Conservation (phyloP, 2,113 vertebrate genomes). For the Uropsilus gracilis region DNA sequence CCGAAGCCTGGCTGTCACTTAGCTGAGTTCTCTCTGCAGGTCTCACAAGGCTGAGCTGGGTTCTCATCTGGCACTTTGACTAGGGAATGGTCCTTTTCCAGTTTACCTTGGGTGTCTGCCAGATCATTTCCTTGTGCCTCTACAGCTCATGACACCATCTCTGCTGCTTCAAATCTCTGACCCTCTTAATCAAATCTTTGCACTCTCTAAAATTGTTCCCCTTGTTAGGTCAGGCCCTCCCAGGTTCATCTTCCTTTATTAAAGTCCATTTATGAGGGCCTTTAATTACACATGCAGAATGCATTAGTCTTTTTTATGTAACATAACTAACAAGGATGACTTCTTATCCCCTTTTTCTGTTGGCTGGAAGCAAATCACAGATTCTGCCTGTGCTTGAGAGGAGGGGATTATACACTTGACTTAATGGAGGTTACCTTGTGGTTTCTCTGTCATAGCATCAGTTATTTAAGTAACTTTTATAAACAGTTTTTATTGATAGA, state of each 20-base stretch:
- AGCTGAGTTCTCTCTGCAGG: not conserved
- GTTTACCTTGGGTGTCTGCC: not conserved
- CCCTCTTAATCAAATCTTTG: not conserved
- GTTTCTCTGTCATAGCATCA: not conserved
- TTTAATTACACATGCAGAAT: not conserved
- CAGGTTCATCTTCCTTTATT: not conserved
- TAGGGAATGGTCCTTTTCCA: not conserved
- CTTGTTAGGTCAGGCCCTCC: not conserved
- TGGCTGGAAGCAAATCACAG: conserved; percentile 2
- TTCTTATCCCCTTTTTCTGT: not conserved
- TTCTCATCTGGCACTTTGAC: not conserved
- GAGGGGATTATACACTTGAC: not conserved
- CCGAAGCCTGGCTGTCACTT: not conserved
- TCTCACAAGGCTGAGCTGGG: not conserved
- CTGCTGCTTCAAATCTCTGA: not conserved
- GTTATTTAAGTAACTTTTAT: not conserved
- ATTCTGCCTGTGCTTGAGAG: not conserved
- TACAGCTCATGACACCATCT: not conserved
- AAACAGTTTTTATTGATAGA: not conserved
- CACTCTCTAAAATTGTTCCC: not conserved
- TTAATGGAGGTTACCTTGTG: not conserved
- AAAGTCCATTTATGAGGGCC: not conserved
- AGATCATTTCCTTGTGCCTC: not conserved
- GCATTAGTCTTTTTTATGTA: not conserved
- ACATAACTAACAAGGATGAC: not conserved